Evolutionary conservation across 2,113 vertebrate genomes (phyloP).

Genomic region (Cairina moschata): DNA sequence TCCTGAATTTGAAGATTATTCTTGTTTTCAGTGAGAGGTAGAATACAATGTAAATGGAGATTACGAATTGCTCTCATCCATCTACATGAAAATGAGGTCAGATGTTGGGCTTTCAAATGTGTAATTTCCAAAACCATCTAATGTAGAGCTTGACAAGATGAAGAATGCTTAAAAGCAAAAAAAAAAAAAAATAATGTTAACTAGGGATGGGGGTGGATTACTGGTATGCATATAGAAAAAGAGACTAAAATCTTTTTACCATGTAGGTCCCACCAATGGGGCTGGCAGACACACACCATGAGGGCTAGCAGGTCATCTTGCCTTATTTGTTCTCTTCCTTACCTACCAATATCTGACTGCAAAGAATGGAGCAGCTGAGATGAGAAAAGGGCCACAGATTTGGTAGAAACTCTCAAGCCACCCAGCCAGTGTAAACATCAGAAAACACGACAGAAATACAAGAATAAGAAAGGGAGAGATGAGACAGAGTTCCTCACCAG

Average conservation of each 20-base stretch:
- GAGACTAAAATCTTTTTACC: neutral
- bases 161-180: neutral
- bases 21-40: neutral
- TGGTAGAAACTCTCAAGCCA: neutral
- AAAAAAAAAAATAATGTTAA: neutral
- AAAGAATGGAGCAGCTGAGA: neutral
- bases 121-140: neutral
- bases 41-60: neutral
- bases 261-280: neutral
- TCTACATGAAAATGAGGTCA: neutral
- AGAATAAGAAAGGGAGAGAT: neutral
- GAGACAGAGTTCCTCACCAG: neutral
- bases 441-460: neutral
- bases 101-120: neutral
- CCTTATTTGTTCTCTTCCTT: neutral
- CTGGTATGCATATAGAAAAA: neutral
- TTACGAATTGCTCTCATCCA: neutral
- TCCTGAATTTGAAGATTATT: neutral
- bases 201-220: neutral
- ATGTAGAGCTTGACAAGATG: neutral
- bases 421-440: neutral
- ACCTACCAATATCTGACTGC: neutral
- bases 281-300: neutral
- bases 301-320: neutral
- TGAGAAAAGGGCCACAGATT: neutral